Conservation (phyloP, 2,113 vertebrate genomes). For the Cephalopterus ornatus region DNA sequence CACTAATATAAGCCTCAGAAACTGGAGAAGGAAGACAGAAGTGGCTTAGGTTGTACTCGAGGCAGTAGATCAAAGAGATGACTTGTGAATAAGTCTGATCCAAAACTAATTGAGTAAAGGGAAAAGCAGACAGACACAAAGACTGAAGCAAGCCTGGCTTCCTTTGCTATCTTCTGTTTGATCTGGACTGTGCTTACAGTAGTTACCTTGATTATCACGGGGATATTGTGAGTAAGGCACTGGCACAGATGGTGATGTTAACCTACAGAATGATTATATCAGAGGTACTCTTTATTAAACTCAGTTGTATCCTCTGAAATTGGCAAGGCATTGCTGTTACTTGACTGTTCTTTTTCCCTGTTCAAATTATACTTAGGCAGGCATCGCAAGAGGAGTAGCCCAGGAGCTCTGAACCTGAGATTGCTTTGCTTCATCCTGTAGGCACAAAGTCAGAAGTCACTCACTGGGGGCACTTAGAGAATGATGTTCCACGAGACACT, state of each 20-base stretch:
- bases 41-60: neutral
- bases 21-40: conserved; percentile 18
- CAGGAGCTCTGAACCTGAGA: neutral
- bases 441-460: neutral
- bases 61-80: neutral
- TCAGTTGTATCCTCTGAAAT: neutral
- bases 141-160: neutral
- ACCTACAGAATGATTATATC: neutral
- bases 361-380: neutral
- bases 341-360: neutral
- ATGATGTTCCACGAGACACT: neutral
- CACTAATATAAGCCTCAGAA: neutral
- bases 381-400: neutral
- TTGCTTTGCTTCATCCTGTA: neutral
- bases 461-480: neutral
- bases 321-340: neutral
- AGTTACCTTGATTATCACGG: neutral
- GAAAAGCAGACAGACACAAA: neutral
- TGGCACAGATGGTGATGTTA: neutral
- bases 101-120: neutral
- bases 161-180: neutral
- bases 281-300: neutral
- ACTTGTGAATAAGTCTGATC: neutral
- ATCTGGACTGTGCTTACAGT: neutral
- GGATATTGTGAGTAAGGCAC: neutral